Evolutionary conservation across 1,140 invertebrate species (phyloP).

Genomic region (Drosophila lacertosa): DNA sequence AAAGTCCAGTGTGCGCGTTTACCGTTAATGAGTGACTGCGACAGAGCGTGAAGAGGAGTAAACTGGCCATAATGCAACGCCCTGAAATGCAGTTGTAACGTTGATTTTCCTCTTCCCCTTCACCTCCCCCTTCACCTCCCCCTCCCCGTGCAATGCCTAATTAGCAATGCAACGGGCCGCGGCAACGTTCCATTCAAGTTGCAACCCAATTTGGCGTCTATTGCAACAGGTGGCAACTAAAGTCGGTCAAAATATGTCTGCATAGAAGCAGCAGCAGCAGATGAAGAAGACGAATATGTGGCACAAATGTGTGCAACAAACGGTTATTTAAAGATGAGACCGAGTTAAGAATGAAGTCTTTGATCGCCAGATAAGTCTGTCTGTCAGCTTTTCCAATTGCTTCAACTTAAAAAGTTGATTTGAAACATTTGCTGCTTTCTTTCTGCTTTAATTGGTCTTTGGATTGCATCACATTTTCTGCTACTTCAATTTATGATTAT

Average conservation of each 20-base stretch:
- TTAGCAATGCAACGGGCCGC: constrained; percentile 45
- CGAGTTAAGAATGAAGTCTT: constrained; percentile 7
- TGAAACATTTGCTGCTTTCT: background rate
- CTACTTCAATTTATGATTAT: background rate
- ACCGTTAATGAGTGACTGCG: constrained; percentile 63
- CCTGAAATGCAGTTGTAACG: constrained; percentile 30
- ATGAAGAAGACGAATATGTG: constrained; percentile 15
- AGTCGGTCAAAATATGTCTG: constrained; percentile 34
- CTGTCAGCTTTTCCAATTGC: too few relatives aligned
- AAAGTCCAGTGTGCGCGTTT: constrained; percentile 40
- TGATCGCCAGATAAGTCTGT: background rate
- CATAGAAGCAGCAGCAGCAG: background rate
- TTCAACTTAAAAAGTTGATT: too few relatives aligned
- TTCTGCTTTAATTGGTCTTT: background rate
- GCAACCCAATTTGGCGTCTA: constrained; percentile 28
- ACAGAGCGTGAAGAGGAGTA: background rate
- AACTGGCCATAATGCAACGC: constrained; percentile 35
- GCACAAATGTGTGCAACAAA: constrained; percentile 27
- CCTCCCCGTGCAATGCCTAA: constrained; percentile 36
- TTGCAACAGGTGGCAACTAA: constrained; percentile 43
- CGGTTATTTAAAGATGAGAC: constrained; percentile 14
- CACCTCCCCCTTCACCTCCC: background rate
- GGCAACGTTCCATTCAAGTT: background rate
- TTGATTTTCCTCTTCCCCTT: background rate
- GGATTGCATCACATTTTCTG: background rate